Base-by-base conservation (phyloP, 2,888 invertebrate genomes). In the Tetragnatha montana region DNA sequence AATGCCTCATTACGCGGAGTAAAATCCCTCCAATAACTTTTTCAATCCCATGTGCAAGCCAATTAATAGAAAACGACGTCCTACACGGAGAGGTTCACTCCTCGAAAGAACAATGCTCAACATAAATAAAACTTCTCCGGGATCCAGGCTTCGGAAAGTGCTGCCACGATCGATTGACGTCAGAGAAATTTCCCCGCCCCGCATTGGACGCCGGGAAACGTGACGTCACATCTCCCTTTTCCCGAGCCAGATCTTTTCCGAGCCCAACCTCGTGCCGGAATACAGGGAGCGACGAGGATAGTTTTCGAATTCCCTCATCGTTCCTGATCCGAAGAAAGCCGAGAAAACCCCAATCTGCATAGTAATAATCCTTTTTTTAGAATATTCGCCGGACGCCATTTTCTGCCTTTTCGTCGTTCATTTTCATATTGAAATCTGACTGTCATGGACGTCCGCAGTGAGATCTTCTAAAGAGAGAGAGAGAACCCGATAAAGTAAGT, bases 121-220 rank as follows among this genome's bases (percentile, higher is more conserved):
- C 35, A 35, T 35, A 35, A 35, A 35, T 35, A 70, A 17, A 80
- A 17, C 69, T 71, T 17, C 73, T 50, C 50, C 73, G 49, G 78
- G 69, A 80, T 82, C 71, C 47, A 76, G 69, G 49, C 76, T 81
- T 75, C 70, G 60, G 35, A 75, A 60, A 84, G 84, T 76, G 84
- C 79, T 71, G 49, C 74, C 51, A 73, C n/a, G 74, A 89, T 89
- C 89, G 89, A 89, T 89, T 89, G 89, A 89, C 89, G 89, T 89
- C 89, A 89, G 80, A 60, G 17, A 60, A 78, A 83, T 74, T 83
- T 88, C 75, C 80, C 80, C 71, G 75, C 83, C 60, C 10, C 83
- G 83, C 83, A 74, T 47, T 50, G 85, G n/a, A 85, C 71, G 85
- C 85, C 70, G 76, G 76, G 75, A 68, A 47, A 35, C 68, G 49